Base-by-base conservation (phyloP, 2,113 vertebrate genomes). In the Pogona vitticeps region DNA sequence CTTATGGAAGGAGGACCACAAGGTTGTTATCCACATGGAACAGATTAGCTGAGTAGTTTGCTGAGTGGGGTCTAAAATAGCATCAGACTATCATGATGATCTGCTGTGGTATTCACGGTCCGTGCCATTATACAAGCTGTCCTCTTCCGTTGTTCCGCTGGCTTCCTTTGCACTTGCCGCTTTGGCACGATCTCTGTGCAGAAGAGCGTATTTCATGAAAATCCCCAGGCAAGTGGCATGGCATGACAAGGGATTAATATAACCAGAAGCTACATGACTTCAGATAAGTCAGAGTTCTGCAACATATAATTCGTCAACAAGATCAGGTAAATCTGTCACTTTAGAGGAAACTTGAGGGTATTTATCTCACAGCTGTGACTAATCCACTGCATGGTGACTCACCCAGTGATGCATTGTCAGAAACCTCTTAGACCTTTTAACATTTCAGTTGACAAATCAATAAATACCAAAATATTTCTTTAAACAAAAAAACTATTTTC, bases 331-430 rank as follows among this genome's bases (percentile, higher is more conserved):
- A 88, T 68, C 82, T 85, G 88, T 0, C 1, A 67, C 31, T 93
- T 81, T 36, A 82, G 83, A 89, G 83, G 86, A 93, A 94, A 91
- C 90, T 83, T 86, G 88, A 75, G 90, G 89, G 91, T 88, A 77
- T 83, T 80, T 83, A 83, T 91, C 89, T 70, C 86, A 81, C 76
- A 88, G 87, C 82, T 1, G 0, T 95, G 93, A 95, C 88, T 95
- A 94, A 95, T 92, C 90, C 80, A 1, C 31, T 2, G 26, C 0
- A 0, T 73, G 88, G 84, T 95, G 93, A 95, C 92, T 95, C 93
- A 95, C 88, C 90, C 59, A 78, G 79, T 38, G 87, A 94, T 90
- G 81, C 88, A 67, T 93, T 88, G 83, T 92, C 91, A 90, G 82
- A 79, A 93, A 72, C n/a, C 80, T 83, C 76, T 81, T 46, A 88